These are phyloP conservation scores for Takifugu ocellatus DNA, from an alignment of 2,797 vertebrate genomes.

Conservation along the genomic window DNA sequence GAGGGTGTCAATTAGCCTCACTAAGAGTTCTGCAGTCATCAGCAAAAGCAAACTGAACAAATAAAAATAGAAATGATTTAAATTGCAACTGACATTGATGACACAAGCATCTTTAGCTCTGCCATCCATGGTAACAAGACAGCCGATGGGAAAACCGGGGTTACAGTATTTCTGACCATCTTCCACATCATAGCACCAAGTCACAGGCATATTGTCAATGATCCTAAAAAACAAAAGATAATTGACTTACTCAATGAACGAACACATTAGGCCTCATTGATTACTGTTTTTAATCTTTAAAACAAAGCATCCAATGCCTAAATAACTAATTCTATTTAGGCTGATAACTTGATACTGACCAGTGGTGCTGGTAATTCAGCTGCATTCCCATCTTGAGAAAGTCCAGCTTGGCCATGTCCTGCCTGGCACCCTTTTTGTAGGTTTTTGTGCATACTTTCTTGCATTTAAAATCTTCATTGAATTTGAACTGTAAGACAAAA, in stretches of 20 bases:
- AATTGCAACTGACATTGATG: constrained; percentile 81
- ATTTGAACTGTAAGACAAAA: constrained; percentile 77
- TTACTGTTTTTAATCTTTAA: background rate
- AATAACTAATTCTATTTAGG: too few species aligned
- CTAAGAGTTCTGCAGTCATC: background rate
- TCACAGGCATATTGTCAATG: constrained; percentile 92
- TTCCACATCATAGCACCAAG: constrained; percentile 88
- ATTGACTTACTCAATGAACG: background rate
- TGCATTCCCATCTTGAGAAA: constrained; percentile 92
- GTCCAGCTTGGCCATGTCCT: constrained; percentile 73
- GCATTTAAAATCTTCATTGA: constrained; percentile 77
- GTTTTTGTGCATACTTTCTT: constrained; percentile 75
- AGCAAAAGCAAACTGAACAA: background rate
- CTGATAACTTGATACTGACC: constrained; percentile 54
- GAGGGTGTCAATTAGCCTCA: background rate
- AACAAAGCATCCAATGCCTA: background rate
- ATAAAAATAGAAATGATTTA: background rate
- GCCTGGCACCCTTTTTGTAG: constrained; percentile 66
- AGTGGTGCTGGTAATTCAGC: constrained; percentile 91
- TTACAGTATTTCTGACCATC: constrained; percentile 85
- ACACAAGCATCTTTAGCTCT: constrained; percentile 84
- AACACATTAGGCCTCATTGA: background rate
- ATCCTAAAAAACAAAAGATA: constrained; percentile 72
- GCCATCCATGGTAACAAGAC: constrained; percentile 79
- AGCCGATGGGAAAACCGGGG: constrained; percentile 90